Conservation (phyloP, 1,140 invertebrate species). For the Bombyx mandarina region DNA sequence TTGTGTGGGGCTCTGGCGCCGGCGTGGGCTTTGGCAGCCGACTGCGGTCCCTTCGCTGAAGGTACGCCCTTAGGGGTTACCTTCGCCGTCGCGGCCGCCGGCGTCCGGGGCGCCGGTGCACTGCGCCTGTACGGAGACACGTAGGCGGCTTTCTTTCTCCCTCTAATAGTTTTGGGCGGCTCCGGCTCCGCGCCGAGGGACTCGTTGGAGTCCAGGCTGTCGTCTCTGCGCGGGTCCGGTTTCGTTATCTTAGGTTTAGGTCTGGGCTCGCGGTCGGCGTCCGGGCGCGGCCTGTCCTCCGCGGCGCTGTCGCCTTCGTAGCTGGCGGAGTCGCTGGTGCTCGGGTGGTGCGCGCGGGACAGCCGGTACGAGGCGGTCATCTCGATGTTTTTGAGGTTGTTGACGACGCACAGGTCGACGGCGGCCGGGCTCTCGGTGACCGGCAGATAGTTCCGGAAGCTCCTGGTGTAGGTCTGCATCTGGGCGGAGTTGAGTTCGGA, state of each 20-base stretch:
- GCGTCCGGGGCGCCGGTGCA: constrained; percentile 36
- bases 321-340: constrained; percentile 50
- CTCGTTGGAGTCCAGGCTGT: constrained; percentile 57
- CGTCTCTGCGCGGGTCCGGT: constrained; percentile 50
- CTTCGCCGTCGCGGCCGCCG: constrained; percentile 22
- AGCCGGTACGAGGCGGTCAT: constrained; percentile 62
- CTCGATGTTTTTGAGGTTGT: constrained; percentile 67
- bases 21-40: constrained; percentile 27
- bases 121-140: constrained; percentile 73
- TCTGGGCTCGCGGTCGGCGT: constrained; percentile 54
- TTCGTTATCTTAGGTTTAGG: constrained; percentile 75
- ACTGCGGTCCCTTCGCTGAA: constrained; percentile 27
- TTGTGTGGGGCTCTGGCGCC: constrained; percentile 40
- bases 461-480: constrained; percentile 61
- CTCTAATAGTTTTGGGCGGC: constrained; percentile 79
- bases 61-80: constrained; percentile 24
- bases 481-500: constrained; percentile 68
- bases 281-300: constrained; percentile 58
- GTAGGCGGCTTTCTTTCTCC: constrained; percentile 81
- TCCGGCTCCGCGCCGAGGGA: constrained; percentile 50
- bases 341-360: constrained; percentile 41
- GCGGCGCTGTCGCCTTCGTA: constrained; percentile 71
- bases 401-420: constrained; percentile 61
- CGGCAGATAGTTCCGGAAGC: constrained; percentile 59
- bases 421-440: constrained; percentile 60